phyloP scores from a whole-genome alignment of 2,888 invertebrate species.

The Amphipyra berbera region DNA sequence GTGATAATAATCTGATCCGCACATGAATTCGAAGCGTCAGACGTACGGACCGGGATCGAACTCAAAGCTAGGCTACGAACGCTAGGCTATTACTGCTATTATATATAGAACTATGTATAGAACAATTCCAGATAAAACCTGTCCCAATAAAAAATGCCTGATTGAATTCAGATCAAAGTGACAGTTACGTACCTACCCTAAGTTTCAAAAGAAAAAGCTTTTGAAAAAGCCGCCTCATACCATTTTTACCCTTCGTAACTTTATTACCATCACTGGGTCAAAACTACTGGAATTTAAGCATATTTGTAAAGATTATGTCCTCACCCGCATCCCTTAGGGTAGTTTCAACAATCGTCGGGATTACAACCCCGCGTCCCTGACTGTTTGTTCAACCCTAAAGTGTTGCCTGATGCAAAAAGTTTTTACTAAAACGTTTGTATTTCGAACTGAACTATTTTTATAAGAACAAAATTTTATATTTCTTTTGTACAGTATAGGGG shows the following conservation, averaged over 20 bases:
- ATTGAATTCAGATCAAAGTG: too few relatives aligned
- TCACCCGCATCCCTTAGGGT: conserved; percentile 3
- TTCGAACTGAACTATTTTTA: too few relatives aligned
- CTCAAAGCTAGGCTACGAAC: too few relatives aligned
- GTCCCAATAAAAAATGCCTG: too few relatives aligned
- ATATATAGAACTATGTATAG: too few relatives aligned
- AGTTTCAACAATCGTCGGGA: background rate
- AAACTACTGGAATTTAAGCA: conserved; percentile 4
- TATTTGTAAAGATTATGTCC: conserved; percentile 14
- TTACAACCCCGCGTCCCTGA: background rate
- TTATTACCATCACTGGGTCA: conserved; percentile 6
- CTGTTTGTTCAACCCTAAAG: conserved; percentile 1
- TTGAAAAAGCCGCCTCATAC: background rate
- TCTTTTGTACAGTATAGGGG: too few relatives aligned
- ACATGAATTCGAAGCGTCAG: too few relatives aligned
- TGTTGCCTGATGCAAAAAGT: background rate
- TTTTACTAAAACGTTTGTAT: background rate
- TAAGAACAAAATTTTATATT: too few relatives aligned
- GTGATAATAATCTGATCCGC: too few relatives aligned
- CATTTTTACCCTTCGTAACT: background rate
- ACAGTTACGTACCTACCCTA: background rate
- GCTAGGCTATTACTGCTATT: too few relatives aligned
- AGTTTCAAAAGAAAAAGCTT: background rate
- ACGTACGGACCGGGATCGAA: too few relatives aligned
- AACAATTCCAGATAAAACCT: too few relatives aligned